Evolutionary conservation across 1,140 invertebrate species (phyloP).

Genomic region (Lineus longissimus): DNA sequence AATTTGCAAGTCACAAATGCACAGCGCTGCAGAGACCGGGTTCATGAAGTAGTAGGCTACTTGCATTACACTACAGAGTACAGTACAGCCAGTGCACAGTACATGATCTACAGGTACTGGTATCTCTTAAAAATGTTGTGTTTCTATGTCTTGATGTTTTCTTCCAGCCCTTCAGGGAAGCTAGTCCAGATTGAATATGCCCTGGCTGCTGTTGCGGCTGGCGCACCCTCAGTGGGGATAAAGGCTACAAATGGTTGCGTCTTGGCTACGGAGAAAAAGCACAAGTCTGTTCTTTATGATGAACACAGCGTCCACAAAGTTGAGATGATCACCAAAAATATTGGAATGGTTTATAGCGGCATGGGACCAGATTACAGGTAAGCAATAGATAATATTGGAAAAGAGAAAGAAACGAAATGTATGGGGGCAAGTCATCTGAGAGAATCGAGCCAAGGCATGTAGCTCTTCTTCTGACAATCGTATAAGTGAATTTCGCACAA

Average conservation of each 20-base stretch:
- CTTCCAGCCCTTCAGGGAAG: conserved; percentile 93
- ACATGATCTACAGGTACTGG: neutral
- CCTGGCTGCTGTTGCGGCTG: conserved; percentile 93
- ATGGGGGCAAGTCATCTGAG: too few species aligned
- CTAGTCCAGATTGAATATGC: conserved; percentile 99
- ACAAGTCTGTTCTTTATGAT: conserved; percentile 94
- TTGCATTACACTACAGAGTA: neutral
- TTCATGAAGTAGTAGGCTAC: neutral
- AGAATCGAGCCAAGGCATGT: too few species aligned
- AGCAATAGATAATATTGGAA: neutral
- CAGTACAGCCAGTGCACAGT: neutral
- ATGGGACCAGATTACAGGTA: conserved; percentile 64
- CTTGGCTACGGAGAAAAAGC: conserved; percentile 97
- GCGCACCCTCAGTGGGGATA: conserved; percentile 97
- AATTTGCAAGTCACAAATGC: neutral
- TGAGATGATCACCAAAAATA: conserved; percentile 90
- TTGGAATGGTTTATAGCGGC: conserved; percentile 96
- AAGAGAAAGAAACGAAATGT: too few species aligned
- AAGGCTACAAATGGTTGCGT: conserved; percentile 80
- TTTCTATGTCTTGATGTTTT: conserved; percentile 1
- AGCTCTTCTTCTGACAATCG: too few species aligned
- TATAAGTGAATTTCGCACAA: too few species aligned
- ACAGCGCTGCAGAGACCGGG: neutral
- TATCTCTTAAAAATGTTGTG: neutral
- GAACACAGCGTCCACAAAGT: conserved; percentile 95